Percentiles rank a stretch among this genome's conserved stretches.
Conservation (phyloP, 1,140 invertebrate species). For the Subanguina moxae region DNA sequence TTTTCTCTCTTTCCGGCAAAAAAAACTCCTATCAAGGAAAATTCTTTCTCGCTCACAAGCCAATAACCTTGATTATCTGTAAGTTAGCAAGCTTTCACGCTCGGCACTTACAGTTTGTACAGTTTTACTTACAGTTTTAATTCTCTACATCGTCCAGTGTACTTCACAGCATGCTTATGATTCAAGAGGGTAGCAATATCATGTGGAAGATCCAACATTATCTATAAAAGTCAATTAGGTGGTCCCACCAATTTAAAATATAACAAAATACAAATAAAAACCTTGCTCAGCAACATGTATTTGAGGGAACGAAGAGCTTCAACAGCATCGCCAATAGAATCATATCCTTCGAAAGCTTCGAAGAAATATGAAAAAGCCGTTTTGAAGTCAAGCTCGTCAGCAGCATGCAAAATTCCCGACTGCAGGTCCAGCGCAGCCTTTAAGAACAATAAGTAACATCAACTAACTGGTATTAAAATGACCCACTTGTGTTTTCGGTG, state of each 20-base stretch:
- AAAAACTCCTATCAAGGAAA: too few species aligned
- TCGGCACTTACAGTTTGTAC: too few species aligned
- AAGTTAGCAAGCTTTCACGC: too few species aligned
- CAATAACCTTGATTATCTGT: too few species aligned
- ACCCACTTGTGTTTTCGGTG: constrained; percentile 74
- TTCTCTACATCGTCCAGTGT: too few species aligned
- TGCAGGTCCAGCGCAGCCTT: constrained; percentile 78
- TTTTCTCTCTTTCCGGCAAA: too few species aligned
- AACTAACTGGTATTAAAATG: background rate
- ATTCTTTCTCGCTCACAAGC: too few species aligned
- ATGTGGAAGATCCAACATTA: constrained; percentile 69
- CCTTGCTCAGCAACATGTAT: constrained; percentile 98
- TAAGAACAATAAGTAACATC: too few species aligned
- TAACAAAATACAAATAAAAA: constrained; percentile 67
- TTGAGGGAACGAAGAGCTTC: constrained; percentile 89
- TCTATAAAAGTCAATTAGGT: constrained; percentile 27
- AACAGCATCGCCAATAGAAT: constrained; percentile 74
- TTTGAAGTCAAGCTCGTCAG: constrained; percentile 98
- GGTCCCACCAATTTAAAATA: too few species aligned
- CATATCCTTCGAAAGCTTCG: constrained; percentile 99
- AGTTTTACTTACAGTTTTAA: too few species aligned
- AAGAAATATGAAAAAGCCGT: constrained; percentile 99
- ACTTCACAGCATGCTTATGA: constrained; percentile 92
- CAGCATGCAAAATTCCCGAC: constrained; percentile 93
- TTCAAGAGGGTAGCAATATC: constrained; percentile 91